Percentiles rank a stretch among this genome's conserved stretches.
Evolutionary conservation across 2,888 invertebrate species (phyloP).

Genomic region (Peribatodes rhomboidaria): DNA sequence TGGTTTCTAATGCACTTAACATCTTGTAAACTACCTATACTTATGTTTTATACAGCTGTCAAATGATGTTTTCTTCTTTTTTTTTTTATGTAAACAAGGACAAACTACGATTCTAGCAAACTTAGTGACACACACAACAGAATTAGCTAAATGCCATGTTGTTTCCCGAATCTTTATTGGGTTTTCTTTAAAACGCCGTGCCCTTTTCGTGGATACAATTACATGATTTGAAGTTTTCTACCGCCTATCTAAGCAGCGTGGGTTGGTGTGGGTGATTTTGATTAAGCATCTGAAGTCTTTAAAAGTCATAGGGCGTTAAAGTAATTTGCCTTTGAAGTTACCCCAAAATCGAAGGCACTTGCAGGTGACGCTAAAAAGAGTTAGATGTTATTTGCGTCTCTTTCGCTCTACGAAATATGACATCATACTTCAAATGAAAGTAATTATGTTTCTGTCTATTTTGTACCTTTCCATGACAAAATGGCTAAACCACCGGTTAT

Average conservation of each 20-base stretch:
- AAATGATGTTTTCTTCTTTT: too few species aligned
- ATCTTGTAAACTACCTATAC: too few species aligned
- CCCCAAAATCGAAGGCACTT: slow-evolving; percentile 29
- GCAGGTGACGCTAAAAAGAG: slow-evolving; percentile 42
- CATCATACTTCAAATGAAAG: neutral
- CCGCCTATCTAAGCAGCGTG: neutral
- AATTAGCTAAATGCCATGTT: too few species aligned
- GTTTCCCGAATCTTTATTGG: neutral
- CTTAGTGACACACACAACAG: too few species aligned
- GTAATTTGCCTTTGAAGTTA: slow-evolving; percentile 26
- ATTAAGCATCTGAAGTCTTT: neutral
- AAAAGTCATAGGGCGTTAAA: slow-evolving; percentile 2
- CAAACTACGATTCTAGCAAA: too few species aligned
- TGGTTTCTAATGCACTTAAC: too few species aligned
- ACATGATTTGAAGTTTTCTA: slow-evolving; percentile 1
- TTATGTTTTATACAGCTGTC: too few species aligned
- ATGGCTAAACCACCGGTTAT: neutral
- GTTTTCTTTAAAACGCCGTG: neutral
- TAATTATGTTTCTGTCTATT: neutral
- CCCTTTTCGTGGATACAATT: neutral
- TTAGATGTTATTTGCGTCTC: slow-evolving; percentile 41
- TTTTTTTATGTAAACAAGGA: too few species aligned
- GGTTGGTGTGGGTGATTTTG: neutral
- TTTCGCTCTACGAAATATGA: slow-evolving; percentile 45
- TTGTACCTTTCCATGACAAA: neutral